Conservation (phyloP, 1,140 invertebrate species). For the Drosophila nebulosa region DNA sequence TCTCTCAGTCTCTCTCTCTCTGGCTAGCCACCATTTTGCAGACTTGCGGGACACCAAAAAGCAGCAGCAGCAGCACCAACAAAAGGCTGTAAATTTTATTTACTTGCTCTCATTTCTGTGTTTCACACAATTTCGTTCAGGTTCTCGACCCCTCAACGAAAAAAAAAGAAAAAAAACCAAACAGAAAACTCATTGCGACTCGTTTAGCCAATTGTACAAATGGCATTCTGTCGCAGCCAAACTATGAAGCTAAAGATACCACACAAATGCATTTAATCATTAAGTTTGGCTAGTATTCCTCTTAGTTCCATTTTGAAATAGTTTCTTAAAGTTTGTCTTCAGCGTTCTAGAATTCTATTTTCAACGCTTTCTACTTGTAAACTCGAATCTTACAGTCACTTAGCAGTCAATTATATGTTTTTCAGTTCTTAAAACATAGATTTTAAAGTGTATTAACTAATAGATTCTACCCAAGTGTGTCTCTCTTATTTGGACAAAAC, state of each 20-base stretch:
- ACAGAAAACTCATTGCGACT: neutral
- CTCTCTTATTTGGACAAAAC: no score
- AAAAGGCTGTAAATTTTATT: conserved; percentile 76
- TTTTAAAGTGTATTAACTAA: no score
- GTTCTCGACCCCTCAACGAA: neutral
- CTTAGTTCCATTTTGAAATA: neutral
- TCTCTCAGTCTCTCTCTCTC: neutral
- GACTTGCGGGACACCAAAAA: conserved; percentile 59
- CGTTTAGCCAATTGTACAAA: conserved; percentile 21
- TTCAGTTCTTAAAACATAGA: no score
- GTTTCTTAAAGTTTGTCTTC: neutral
- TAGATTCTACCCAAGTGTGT: no score
- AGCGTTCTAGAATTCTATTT: no score
- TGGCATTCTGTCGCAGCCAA: conserved; percentile 43
- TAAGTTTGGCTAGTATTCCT: neutral
- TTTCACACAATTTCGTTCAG: neutral
- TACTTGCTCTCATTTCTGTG: conserved; percentile 62
- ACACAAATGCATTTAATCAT: neutral
- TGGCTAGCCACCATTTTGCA: conserved; percentile 30
- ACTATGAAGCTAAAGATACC: neutral
- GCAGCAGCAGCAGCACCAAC: no score
- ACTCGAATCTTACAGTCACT: no score
- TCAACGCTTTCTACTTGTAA: no score
- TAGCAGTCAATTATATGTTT: no score
- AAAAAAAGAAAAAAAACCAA: no score